Base-by-base conservation (phyloP, 1,140 invertebrate genomes). In the Drosophila kanapiae region DNA sequence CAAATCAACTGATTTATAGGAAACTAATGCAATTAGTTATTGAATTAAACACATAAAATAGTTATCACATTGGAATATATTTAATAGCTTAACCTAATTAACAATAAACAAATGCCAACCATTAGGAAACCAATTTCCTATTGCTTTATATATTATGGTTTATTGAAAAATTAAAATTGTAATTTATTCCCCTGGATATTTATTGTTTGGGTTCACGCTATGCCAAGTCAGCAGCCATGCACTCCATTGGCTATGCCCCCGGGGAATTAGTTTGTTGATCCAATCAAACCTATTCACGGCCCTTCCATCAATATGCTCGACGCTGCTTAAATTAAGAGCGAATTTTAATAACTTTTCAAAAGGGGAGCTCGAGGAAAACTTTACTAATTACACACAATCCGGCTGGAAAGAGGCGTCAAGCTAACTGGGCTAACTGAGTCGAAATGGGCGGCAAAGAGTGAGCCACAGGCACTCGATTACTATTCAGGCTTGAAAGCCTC, bases 321-420 rank as follows among this genome's bases (percentile, higher is more conserved):
- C 42, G 37, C 76, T 33, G 35, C 29, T 45, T 48, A 42, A 70
- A 72, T 72, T 72, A 72, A 51, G 67, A 33, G 74, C 27, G 40
- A 67, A 58, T 76, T 76, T 64, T 76, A 76, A 76, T 76, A 76
- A 67, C 74, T 76, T 76, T 76, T 27, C 47, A 51, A 31, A 45
- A 33, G 13, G 51, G 49, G 51, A 61, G 61, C 47, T 31, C 43
- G 45, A 61, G 42, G 40, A n/a, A 77, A 83, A 83, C 71, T 83
- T 84, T 76, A 61, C 63, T 79, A 84, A 84, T 80, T 82, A 69
- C 68, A 69, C 69, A 48, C 56, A 72, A 43, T 3, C 16, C 49
- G 47, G 38, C 54, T 43, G n/a, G 31, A 43, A 38, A 54, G 48
- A 31, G 33, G 23, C 10, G 23, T 48, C 38, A 18, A 60, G 18